These are phyloP conservation scores for Lochmaea capreae DNA, from an alignment of 2,888 invertebrate species.

Conservation along the genomic window DNA sequence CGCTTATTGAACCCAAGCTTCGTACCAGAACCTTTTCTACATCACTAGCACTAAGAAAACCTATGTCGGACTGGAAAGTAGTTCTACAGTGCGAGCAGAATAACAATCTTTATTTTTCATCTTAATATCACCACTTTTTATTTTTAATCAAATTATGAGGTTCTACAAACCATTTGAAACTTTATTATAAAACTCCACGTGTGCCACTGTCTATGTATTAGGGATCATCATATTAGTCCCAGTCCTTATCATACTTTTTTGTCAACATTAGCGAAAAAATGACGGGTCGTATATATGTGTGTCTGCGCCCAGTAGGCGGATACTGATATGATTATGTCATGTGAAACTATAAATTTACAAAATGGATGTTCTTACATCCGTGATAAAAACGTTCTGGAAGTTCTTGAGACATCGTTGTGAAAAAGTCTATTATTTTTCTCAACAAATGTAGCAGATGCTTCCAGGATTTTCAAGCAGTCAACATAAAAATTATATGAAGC, in stretches of 20 bases:
- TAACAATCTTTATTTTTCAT: too few species aligned
- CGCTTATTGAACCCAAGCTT: too few species aligned
- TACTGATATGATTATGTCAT: slow-evolving; percentile 41
- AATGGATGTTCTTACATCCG: slow-evolving; percentile 32
- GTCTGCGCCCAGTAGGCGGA: slow-evolving; percentile 27
- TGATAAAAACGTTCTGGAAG: slow-evolving; percentile 32
- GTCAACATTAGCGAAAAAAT: slow-evolving; percentile 38
- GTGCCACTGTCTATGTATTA: slow-evolving; percentile 24
- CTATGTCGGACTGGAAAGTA: too few species aligned
- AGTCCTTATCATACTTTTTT: slow-evolving; percentile 39
- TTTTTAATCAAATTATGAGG: too few species aligned
- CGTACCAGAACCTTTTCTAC: too few species aligned
- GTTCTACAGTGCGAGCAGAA: too few species aligned
- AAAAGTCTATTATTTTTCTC: slow-evolving; percentile 17
- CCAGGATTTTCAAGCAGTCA: background rate
- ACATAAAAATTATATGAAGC: background rate
- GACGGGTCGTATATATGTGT: slow-evolving; percentile 27
- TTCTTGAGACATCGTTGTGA: slow-evolving; percentile 22
- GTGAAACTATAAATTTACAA: slow-evolving; percentile 36
- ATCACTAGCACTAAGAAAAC: too few species aligned
- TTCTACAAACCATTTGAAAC: background rate
- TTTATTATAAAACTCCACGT: background rate
- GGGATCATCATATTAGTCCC: slow-evolving; percentile 40
- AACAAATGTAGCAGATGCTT: background rate
- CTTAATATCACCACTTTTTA: too few species aligned